Percentiles rank a stretch among this genome's conserved stretches.
These are phyloP conservation scores for Drosophila pandora DNA, from an alignment of 1,140 invertebrate species.

Conservation along the genomic window DNA sequence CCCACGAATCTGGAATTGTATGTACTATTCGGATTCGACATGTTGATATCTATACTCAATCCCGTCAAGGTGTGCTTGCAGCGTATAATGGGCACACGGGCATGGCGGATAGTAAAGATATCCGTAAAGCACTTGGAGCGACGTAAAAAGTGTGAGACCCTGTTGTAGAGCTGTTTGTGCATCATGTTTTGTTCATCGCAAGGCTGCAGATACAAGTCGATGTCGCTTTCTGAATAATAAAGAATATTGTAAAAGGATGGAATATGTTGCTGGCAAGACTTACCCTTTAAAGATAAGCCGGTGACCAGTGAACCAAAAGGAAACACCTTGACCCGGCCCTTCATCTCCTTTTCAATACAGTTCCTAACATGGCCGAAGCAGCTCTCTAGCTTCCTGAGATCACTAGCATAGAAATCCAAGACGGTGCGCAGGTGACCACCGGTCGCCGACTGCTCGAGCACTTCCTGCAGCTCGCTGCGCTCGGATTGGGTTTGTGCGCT, in stretches of 20 bases:
- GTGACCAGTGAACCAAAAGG: slow-evolving; percentile 75
- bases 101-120: slow-evolving; percentile 61
- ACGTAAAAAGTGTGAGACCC: slow-evolving; percentile 38
- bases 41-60: slow-evolving; percentile 70
- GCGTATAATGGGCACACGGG: slow-evolving; percentile 75
- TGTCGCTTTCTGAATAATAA: slow-evolving; percentile 62
- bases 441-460: slow-evolving; percentile 10
- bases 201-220: slow-evolving; percentile 65
- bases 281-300: slow-evolving; percentile 67
- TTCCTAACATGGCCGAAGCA: slow-evolving; percentile 49
- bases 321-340: slow-evolving; percentile 37
- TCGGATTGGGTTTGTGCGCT: slow-evolving; percentile 58
- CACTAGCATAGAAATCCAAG: slow-evolving; percentile 39
- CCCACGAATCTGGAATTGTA: slow-evolving; percentile 68
- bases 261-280: neutral
- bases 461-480: slow-evolving; percentile 31
- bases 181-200: slow-evolving; percentile 6
- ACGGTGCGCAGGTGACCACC: slow-evolving; percentile 52
- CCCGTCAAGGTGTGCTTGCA: slow-evolving; percentile 63
- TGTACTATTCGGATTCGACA: slow-evolving; percentile 65
- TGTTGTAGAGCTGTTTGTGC: slow-evolving; percentile 53
- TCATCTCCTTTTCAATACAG: slow-evolving; percentile 44
- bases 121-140: slow-evolving; percentile 56
- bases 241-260: neutral
- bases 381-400: slow-evolving; percentile 29